phyloP scores from a whole-genome alignment of 2,113 vertebrate species.

The Caracal caracal region DNA sequence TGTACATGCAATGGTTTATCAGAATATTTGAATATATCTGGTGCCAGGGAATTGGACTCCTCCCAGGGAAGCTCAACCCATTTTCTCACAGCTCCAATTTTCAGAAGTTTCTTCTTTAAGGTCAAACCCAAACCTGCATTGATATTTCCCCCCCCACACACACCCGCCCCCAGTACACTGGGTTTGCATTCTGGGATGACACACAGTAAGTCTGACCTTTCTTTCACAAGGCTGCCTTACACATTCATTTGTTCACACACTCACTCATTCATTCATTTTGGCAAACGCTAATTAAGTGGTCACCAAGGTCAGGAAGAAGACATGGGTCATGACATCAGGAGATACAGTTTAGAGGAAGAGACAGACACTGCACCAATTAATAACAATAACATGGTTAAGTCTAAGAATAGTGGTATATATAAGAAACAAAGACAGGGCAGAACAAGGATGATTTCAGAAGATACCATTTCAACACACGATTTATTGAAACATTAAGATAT shows the following conservation, averaged over 20 bases:
- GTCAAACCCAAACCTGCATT: background rate
- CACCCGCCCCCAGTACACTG: background rate
- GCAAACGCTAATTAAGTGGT: background rate
- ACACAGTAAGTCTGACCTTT: background rate
- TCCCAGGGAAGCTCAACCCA: background rate
- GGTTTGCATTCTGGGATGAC: background rate
- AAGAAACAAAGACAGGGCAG: background rate
- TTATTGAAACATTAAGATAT: background rate
- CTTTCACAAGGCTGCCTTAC: background rate
- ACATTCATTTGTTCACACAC: background rate
- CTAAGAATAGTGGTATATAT: background rate
- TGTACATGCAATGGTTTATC: background rate
- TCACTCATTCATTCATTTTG: background rate
- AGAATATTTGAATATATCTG: background rate
- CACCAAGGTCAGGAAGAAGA: background rate
- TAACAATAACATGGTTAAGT: background rate
- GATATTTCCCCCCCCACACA: background rate
- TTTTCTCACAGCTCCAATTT: background rate
- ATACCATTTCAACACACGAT: background rate
- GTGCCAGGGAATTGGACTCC: background rate
- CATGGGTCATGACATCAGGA: background rate
- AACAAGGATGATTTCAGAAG: background rate
- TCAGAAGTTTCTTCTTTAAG: background rate
- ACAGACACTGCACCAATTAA: background rate
- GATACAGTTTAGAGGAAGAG: background rate